phyloP scores from a whole-genome alignment of 1,140 invertebrate genomes.

The Apis cerana region DNA sequence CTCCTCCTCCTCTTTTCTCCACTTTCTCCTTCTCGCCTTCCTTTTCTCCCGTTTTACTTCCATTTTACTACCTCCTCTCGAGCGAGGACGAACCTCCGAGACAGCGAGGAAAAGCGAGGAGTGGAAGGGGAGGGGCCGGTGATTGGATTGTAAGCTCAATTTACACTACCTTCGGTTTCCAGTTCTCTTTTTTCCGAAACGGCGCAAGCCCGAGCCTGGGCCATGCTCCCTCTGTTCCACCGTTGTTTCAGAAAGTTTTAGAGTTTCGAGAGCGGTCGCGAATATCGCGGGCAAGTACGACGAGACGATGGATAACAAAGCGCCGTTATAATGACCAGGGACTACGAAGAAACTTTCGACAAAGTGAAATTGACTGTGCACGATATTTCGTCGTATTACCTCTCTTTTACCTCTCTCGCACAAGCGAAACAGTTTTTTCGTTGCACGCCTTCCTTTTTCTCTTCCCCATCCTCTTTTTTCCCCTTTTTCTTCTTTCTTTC shows the following conservation, averaged over 20 bases:
- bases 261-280: constrained; percentile 1
- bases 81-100: constrained; percentile 40
- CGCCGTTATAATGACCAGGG: constrained; percentile 52
- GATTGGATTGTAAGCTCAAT: constrained; percentile 79
- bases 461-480: too few relatives aligned
- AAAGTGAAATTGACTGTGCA: constrained; percentile 53
- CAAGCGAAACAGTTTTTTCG: neutral
- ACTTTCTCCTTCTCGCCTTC: neutral
- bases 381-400: constrained; percentile 41
- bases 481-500: neutral
- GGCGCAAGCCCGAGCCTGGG: constrained; percentile 23
- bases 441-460: neutral
- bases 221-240: constrained; percentile 21
- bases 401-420: neutral
- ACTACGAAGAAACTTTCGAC: constrained; percentile 52
- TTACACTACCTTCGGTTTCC: constrained; percentile 71
- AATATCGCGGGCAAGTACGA: neutral
- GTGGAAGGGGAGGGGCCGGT: constrained; percentile 55
- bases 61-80: constrained; percentile 46
- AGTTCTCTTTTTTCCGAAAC: constrained; percentile 17
- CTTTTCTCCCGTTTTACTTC: neutral
- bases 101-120: constrained; percentile 18
- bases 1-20: neutral
- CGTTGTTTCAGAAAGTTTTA: constrained; percentile 56
- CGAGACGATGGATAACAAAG: constrained; percentile 55